Evolutionary conservation across 2,888 invertebrate genomes (phyloP).

Genomic region (Ephialtes manifestator): DNA sequence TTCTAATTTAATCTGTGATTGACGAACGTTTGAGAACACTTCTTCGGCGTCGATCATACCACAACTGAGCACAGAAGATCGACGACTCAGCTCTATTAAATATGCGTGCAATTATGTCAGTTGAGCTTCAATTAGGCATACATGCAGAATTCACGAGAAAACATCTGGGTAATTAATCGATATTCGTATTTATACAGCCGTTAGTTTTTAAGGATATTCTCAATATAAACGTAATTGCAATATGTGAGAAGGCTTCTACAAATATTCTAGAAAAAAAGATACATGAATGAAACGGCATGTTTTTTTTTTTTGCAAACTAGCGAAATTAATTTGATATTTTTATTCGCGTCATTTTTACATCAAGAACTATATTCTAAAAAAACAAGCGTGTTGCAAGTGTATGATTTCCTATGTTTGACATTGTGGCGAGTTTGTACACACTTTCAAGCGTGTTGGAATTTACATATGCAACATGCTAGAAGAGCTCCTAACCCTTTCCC

Average conservation of each 20-base stretch:
- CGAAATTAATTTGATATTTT: background rate
- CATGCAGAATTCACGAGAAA: background rate
- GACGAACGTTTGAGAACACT: background rate
- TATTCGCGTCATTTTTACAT: too few relatives aligned
- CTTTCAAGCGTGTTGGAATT: too few relatives aligned
- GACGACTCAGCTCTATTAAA: background rate
- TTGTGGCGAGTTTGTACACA: too few relatives aligned
- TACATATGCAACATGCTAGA: too few relatives aligned
- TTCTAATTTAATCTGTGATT: background rate
- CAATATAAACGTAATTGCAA: too few relatives aligned
- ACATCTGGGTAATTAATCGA: background rate
- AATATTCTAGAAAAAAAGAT: too few relatives aligned
- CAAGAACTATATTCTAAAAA: too few relatives aligned
- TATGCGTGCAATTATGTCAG: background rate
- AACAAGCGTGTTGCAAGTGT: too few relatives aligned
- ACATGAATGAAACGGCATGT: too few relatives aligned
- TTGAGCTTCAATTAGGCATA: background rate
- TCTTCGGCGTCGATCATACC: background rate
- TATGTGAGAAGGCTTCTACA: too few relatives aligned
- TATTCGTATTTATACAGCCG: background rate
- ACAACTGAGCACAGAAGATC: background rate
- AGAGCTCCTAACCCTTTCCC: too few relatives aligned
- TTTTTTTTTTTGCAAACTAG: background rate
- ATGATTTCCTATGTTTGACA: too few relatives aligned
- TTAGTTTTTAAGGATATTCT: background rate